Conservation (phyloP, 2,113 vertebrate species). For the Brevimyrus niger region DNA sequence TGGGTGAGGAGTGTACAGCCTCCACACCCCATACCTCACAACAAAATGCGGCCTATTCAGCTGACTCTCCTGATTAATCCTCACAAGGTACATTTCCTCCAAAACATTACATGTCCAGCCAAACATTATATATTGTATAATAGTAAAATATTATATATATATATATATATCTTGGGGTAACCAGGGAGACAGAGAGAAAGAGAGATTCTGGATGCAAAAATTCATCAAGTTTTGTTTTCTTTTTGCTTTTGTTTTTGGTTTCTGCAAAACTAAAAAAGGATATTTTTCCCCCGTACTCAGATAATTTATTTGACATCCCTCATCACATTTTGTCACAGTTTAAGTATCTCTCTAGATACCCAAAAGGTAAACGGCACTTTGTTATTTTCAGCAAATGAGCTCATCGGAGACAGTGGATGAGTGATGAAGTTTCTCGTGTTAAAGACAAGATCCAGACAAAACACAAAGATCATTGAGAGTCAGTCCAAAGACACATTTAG, state of each 20-base stretch:
- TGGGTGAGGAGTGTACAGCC: background rate
- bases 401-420: background rate
- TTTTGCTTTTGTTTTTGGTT: too few species aligned
- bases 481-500: background rate
- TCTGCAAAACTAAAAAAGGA: background rate
- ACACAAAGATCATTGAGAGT: background rate
- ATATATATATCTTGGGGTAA: too few species aligned
- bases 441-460: background rate
- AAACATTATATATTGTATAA: too few species aligned
- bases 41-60: background rate
- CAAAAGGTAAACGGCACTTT: background rate
- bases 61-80: background rate
- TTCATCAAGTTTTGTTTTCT: background rate
- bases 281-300: background rate
- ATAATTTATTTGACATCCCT: background rate
- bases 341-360: background rate
- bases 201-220: background rate
- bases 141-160: too few species aligned
- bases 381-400: background rate
- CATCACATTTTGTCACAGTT: background rate
- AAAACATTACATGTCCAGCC: background rate
- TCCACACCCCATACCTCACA: background rate
- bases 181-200: too few species aligned
- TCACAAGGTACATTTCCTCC: background rate
- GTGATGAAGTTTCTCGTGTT: background rate